Evolutionary conservation across 2,113 vertebrate genomes (phyloP).

Genomic region (Tiliqua scincoides): DNA sequence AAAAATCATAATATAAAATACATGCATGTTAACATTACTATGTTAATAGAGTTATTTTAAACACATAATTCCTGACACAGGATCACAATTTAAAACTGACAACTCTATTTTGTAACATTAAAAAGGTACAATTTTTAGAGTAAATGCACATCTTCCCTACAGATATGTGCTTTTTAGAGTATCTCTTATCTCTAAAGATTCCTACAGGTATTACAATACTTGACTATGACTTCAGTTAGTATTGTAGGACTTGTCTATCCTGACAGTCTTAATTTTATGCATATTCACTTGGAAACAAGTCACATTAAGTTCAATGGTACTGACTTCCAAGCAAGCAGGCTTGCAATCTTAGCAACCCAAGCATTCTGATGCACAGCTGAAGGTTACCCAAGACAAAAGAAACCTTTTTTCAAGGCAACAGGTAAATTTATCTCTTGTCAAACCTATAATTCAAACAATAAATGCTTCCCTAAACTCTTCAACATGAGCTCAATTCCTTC

Average conservation of each 20-base stretch:
- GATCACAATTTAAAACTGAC: background rate
- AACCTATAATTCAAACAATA: background rate
- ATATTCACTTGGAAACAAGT: background rate
- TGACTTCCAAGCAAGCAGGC: too few species aligned
- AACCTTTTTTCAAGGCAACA: background rate
- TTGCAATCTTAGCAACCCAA: background rate
- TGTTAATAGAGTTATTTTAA: background rate
- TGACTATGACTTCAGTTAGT: background rate
- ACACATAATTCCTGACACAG: background rate
- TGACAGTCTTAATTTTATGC: too few species aligned
- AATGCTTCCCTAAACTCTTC: background rate
- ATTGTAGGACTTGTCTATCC: too few species aligned
- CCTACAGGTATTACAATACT: background rate
- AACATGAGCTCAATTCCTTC: background rate
- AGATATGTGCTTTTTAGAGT: background rate
- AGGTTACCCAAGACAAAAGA: background rate
- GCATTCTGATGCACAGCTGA: background rate
- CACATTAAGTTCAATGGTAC: background rate
- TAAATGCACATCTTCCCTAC: background rate
- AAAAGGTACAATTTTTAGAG: background rate
- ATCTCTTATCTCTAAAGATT: background rate
- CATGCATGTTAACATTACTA: too few species aligned
- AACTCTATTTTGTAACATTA: background rate
- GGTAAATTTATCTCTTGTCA: background rate
- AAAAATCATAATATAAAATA: conserved; percentile 2